Base-by-base conservation (phyloP, 2,888 invertebrate species). In the Lycocerus yunnanus region DNA sequence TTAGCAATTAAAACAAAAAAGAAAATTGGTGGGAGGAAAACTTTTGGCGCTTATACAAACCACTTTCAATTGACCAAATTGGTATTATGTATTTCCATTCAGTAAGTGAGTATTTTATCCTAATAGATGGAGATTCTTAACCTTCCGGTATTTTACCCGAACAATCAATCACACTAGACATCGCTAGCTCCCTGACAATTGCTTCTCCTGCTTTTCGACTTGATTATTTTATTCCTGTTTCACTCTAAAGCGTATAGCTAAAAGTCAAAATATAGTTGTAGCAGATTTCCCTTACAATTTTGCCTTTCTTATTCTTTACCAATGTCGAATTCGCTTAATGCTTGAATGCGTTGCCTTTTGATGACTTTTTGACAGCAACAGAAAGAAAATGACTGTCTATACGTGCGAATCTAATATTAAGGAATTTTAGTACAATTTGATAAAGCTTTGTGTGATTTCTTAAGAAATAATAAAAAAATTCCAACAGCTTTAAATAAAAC, bases 91-190 rank as follows among this genome's bases (percentile, higher is more conserved):
- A 72, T 68, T 72, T 72, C 72, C 68, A 68, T 72, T 72, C 68
- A 69, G 60, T 65, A 63, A 68, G 68, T 58, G 63, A 68, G 68
- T 69, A 67, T 60, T 61, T 67, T 66, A 68, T 72, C 72, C 72
- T 72, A 66, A 72, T 60, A 58, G 58, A 58, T 69, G 66, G 59
- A 60, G 69, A 69, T 75, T 73, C 70, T 75, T 75, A 75, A 73
- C 75, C 75, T 69, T 73, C 69, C 70, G 70, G 69, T 75, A 68
- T 69, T 69, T 69, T 73, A 75, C 72, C 65, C 68, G 70, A 70
- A 72, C 69, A 75, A 75, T 75, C 75, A 75, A 75, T 75, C 75
- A 75, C 75, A 70, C 70, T 68, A 75, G 75, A 75, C 75, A 75
- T 75, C 72, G 66, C 72, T 72, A 72, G 75, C 75, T 75, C 75